Conservation (phyloP, 2,113 vertebrate species). For the Cricetomys ansorgei region DNA sequence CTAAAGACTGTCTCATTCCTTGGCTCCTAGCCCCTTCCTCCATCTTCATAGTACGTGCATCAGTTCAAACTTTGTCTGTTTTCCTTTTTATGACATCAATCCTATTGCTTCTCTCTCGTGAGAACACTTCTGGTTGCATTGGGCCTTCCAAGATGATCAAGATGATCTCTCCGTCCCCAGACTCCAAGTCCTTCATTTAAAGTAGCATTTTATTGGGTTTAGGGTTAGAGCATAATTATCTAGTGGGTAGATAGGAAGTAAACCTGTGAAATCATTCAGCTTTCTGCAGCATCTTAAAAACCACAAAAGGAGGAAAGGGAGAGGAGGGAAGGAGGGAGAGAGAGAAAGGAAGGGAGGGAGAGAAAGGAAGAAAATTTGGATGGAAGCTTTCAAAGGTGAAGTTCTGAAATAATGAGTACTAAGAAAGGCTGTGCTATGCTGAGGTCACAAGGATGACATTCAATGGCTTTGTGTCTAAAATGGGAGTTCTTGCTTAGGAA, state of each 20-base stretch:
- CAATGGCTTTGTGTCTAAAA: background rate
- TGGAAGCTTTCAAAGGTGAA: constrained; percentile 16
- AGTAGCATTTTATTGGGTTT: background rate
- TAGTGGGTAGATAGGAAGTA: background rate
- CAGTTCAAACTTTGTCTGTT: background rate
- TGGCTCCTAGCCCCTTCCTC: background rate
- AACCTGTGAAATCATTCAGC: background rate
- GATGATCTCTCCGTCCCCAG: background rate
- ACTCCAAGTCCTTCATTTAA: background rate
- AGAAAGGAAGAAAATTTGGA: background rate
- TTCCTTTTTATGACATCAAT: background rate
- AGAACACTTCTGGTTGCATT: background rate
- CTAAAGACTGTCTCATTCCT: background rate
- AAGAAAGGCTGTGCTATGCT: background rate
- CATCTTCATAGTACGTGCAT: background rate
- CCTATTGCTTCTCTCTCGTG: background rate
- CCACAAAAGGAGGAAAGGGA: background rate
- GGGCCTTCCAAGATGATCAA: background rate
- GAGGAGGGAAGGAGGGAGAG: too few species aligned
- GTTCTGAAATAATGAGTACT: background rate
- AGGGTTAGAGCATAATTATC: background rate
- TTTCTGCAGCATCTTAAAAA: constrained; percentile 12
- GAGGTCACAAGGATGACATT: background rate
- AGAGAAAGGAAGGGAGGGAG: background rate
- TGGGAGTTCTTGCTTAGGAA: background rate